Percentiles rank a stretch among this genome's conserved stretches.
phyloP scores from a whole-genome alignment of 2,797 vertebrate genomes.

The Poeciliopsis infans region DNA sequence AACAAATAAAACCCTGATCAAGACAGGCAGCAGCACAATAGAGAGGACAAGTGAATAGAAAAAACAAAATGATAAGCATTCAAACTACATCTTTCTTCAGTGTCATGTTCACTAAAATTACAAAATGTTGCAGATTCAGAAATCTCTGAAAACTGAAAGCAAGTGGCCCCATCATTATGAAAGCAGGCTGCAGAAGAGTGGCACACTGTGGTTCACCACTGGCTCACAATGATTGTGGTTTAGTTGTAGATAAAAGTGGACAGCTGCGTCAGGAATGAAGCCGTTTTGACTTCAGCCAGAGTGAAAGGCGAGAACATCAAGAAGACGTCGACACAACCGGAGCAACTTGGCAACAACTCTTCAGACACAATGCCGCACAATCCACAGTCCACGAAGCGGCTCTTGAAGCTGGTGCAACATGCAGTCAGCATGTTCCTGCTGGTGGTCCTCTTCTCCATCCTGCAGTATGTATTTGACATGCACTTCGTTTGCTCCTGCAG shows the following conservation, averaged over 20 bases:
- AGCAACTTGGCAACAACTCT: not conserved
- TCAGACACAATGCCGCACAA: not conserved
- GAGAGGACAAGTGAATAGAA: not conserved
- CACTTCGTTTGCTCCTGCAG: slow-evolving; percentile 34
- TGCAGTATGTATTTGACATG: slow-evolving; percentile 41
- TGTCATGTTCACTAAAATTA: not conserved
- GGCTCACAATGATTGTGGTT: not conserved
- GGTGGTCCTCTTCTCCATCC: slow-evolving; percentile 22
- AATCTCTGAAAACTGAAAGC: slow-evolving; percentile 17
- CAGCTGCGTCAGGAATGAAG: no score
- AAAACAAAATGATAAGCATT: not conserved
- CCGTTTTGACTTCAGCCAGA: not conserved
- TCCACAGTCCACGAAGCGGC: not conserved
- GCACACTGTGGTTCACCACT: not conserved
- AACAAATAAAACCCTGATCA: no score
- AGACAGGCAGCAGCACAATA: no score
- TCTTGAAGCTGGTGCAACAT: not conserved
- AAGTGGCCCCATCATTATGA: not conserved
- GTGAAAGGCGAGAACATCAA: not conserved
- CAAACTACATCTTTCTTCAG: not conserved
- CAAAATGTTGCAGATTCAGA: not conserved
- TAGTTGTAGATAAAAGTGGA: not conserved
- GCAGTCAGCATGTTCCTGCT: slow-evolving; percentile 25
- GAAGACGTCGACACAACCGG: not conserved
- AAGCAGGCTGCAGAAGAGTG: slow-evolving; percentile 1